A percentile compares a stretch with the other conserved stretches of the same genome.
These are phyloP conservation scores for Eupleurogrammus muticus DNA, from an alignment of 2,797 vertebrate genomes.

Conservation along the genomic window DNA sequence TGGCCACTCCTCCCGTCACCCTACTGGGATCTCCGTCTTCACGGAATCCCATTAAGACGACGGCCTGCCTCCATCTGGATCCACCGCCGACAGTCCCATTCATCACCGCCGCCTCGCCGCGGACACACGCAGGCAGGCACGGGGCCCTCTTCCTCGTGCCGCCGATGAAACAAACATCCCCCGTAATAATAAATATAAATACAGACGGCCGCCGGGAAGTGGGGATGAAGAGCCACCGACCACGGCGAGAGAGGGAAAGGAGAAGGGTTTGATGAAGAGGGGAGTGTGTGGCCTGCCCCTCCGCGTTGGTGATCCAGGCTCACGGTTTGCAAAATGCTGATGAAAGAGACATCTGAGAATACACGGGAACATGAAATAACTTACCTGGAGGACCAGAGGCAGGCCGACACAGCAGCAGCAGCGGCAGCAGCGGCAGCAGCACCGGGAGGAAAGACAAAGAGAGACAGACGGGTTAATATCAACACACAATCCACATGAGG, in stretches of 20 bases:
- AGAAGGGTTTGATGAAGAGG: slow-evolving; percentile 19
- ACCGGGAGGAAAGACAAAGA: slow-evolving; percentile 35
- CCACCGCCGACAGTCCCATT: slow-evolving; percentile 64
- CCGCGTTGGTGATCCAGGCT: slow-evolving; percentile 27
- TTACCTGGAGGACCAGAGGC: slow-evolving; percentile 65
- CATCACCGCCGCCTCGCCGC: slow-evolving; percentile 58
- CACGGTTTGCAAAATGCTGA: slow-evolving; percentile 41
- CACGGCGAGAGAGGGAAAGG: neutral
- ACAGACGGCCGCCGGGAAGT: slow-evolving; percentile 32
- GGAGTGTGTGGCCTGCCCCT: slow-evolving; percentile 5
- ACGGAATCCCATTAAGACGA: slow-evolving; percentile 60
- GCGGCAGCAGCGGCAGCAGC: slow-evolving; percentile 17
- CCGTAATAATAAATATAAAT: slow-evolving; percentile 55
- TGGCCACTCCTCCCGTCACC: slow-evolving; percentile 20
- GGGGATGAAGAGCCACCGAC: slow-evolving; percentile 37
- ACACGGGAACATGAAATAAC: slow-evolving; percentile 62
- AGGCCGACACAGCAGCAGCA: slow-evolving; percentile 11
- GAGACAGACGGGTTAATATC: slow-evolving; percentile 37
- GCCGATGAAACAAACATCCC: slow-evolving; percentile 31
- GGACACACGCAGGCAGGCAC: slow-evolving; percentile 33
- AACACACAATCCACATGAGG: slow-evolving; percentile 11
- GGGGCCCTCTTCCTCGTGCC: slow-evolving; percentile 37
- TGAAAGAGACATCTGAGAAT: slow-evolving; percentile 50
- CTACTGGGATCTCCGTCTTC: slow-evolving; percentile 52
- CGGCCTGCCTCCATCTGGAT: slow-evolving; percentile 59